phyloP scores from a whole-genome alignment of 2,888 invertebrate species.

The Lepetodrilus schrolli region DNA sequence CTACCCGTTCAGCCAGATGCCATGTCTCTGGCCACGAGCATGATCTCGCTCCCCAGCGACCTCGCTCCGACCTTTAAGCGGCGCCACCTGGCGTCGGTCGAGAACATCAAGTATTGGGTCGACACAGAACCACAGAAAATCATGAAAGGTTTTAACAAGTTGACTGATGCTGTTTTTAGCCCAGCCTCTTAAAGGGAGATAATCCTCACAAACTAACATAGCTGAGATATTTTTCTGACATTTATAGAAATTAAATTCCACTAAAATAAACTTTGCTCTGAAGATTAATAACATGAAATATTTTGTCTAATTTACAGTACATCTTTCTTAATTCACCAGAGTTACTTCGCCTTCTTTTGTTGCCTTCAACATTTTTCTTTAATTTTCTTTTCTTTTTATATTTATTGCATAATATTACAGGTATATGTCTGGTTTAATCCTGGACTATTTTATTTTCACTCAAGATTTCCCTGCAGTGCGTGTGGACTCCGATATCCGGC shows the following conservation, averaged over 20 bases:
- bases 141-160: conserved; percentile 17
- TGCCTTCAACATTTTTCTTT: neutral
- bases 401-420: neutral
- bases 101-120: conserved; percentile 28
- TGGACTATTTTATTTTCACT: neutral
- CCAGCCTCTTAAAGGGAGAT: too few relatives aligned
- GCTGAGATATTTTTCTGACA: too few relatives aligned
- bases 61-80: neutral
- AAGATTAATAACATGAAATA: too few relatives aligned
- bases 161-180: too few relatives aligned
- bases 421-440: neutral
- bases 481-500: conserved; percentile 66
- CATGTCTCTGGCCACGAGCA: neutral
- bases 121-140: neutral
- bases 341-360: too few relatives aligned
- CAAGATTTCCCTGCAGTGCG: conserved; percentile 45
- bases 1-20: neutral
- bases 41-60: neutral
- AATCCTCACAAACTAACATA: too few relatives aligned
- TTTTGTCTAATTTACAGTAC: too few relatives aligned
- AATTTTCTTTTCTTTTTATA: neutral
- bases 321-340: too few relatives aligned
- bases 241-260: too few relatives aligned
- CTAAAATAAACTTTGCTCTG: too few relatives aligned
- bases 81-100: conserved; percentile 13